Evolutionary conservation across 2,113 vertebrate species (phyloP).

Genomic region (Ifrita kowaldi): DNA sequence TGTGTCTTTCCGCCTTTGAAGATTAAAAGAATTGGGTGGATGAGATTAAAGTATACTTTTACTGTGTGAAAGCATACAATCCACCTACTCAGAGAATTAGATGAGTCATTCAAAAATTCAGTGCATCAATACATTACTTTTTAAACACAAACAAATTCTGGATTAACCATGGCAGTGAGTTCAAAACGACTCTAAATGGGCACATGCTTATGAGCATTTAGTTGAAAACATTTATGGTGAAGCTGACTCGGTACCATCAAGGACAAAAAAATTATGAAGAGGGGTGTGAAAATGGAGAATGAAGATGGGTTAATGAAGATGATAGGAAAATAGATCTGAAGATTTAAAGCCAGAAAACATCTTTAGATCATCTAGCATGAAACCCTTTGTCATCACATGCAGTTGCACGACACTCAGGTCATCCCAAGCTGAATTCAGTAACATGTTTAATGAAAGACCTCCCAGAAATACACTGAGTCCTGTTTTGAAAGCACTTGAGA

Average conservation of each 20-base stretch:
- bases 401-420: neutral
- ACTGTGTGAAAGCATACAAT: neutral
- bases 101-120: slow-evolving; percentile 49
- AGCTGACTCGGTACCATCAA: neutral
- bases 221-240: neutral
- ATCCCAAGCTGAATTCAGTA: neutral
- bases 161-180: neutral
- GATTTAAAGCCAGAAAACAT: neutral
- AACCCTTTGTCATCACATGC: neutral
- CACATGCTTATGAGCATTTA: neutral
- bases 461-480: neutral
- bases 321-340: neutral
- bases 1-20: neutral
- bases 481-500: neutral
- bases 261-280: neutral
- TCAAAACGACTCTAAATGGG: neutral
- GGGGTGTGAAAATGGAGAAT: neutral
- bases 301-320: neutral
- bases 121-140: neutral
- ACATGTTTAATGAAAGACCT: neutral
- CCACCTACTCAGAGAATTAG: slow-evolving; percentile 49
- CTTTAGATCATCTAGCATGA: neutral
- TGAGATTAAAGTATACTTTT: slow-evolving; percentile 21
- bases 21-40: neutral
- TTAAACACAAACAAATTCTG: slow-evolving; percentile 25